Conservation (phyloP, 2,797 vertebrate species). For the Eupleurogrammus muticus region DNA sequence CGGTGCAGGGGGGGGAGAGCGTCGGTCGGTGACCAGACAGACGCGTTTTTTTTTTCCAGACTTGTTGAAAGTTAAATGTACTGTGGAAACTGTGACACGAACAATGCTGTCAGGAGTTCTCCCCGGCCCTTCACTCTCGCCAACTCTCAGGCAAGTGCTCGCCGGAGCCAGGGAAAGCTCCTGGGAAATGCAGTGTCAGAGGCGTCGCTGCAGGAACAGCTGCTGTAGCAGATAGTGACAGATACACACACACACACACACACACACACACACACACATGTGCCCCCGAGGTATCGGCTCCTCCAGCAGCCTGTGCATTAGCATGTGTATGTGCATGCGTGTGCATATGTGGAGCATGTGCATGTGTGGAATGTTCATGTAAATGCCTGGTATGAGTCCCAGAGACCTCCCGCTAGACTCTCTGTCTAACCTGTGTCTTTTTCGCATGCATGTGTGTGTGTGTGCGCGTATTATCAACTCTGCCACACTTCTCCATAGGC, state of each 20-base stretch:
- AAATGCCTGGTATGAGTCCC: constrained; percentile 37
- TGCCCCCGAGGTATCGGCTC: constrained; percentile 6
- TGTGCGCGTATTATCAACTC: constrained; percentile 67
- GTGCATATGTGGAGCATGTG: not conserved
- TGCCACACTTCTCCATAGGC: constrained; percentile 63
- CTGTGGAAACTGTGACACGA: not conserved
- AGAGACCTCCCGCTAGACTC: constrained; percentile 43
- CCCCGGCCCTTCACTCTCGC: constrained; percentile 19
- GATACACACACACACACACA: constrained; percentile 14
- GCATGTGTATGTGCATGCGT: not conserved
- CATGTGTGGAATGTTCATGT: constrained; percentile 39
- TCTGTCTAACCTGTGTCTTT: constrained; percentile 32
- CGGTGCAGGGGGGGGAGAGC: not conserved
- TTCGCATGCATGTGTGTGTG: constrained; percentile 19
- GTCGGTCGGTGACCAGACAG: not conserved
- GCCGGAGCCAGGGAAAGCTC: constrained; percentile 41
- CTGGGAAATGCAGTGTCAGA: constrained; percentile 51
- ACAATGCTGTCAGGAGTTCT: not conserved
- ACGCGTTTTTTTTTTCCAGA: not conserved
- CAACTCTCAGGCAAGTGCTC: constrained; percentile 16
- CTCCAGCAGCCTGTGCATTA: constrained; percentile 9
- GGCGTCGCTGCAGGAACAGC: constrained; percentile 55
- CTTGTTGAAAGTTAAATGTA: not conserved
- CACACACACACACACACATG: not conserved
- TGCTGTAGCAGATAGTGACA: constrained; percentile 56